These are phyloP conservation scores for Hylomyscus alleni DNA, from an alignment of 2,797 vertebrate species.

Conservation along the genomic window DNA sequence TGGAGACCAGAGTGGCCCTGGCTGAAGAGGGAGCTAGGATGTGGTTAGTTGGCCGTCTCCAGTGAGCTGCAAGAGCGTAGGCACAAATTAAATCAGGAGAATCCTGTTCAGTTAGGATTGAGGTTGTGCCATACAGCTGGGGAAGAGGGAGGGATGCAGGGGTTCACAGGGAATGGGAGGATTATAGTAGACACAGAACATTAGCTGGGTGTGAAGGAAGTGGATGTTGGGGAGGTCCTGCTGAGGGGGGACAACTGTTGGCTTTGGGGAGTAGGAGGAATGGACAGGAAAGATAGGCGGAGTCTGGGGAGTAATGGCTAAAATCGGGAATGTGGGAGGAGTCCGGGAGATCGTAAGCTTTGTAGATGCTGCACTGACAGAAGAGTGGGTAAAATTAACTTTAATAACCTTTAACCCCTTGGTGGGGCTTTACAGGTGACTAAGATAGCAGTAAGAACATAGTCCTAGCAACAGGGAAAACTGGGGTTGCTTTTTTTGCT, in stretches of 20 bases:
- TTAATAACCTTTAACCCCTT: not conserved
- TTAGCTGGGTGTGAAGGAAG: not conserved
- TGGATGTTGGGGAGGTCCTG: not conserved
- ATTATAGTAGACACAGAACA: not conserved
- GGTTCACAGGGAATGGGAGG: not conserved
- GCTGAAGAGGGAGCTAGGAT: not conserved
- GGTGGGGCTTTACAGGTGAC: not conserved
- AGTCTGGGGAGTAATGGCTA: not conserved
- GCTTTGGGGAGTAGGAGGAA: not conserved
- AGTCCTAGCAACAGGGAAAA: not conserved
- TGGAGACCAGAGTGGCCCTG: not conserved
- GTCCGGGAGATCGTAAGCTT: not conserved
- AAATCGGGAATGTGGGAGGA: not conserved
- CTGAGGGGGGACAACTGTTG: not conserved
- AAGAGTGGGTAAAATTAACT: not conserved
- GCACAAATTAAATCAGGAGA: not conserved
- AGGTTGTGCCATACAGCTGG: not conserved
- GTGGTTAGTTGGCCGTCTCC: not conserved
- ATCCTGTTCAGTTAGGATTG: not conserved
- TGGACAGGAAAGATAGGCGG: not conserved
- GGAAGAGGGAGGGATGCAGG: not conserved
- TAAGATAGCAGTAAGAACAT: not conserved
- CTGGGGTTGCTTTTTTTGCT: not conserved
- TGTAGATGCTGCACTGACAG: constrained; percentile 27
- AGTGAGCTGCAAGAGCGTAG: not conserved